phyloP scores from a whole-genome alignment of 1,140 invertebrate genomes.

The Hesperophylax magnus region DNA sequence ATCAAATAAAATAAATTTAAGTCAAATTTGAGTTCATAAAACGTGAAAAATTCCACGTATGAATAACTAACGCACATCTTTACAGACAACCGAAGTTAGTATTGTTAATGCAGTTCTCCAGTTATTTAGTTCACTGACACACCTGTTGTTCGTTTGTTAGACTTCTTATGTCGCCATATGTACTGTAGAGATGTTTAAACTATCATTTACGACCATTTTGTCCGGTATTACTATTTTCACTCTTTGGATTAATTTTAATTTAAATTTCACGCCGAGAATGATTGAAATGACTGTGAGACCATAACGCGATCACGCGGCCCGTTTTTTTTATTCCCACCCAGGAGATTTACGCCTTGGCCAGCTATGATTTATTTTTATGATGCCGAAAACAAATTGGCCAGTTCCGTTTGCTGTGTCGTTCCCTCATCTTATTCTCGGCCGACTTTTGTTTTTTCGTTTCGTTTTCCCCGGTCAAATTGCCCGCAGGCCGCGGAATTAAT shows the following conservation, averaged over 20 bases:
- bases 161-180: too few species aligned
- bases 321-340: slow-evolving; percentile 37
- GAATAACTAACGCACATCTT: too few species aligned
- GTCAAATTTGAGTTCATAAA: too few species aligned
- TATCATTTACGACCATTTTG: too few species aligned
- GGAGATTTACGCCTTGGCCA: slow-evolving; percentile 51
- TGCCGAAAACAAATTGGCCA: slow-evolving; percentile 56
- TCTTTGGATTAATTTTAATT: slow-evolving; percentile 20
- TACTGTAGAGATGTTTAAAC: too few species aligned
- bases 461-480: slow-evolving; percentile 37
- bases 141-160: too few species aligned
- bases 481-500: slow-evolving; percentile 30
- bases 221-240: neutral
- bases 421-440: slow-evolving; percentile 37
- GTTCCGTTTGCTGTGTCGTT: slow-evolving; percentile 49
- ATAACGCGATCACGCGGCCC: slow-evolving; percentile 26
- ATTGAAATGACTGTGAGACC: slow-evolving; percentile 26
- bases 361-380: slow-evolving; percentile 57
- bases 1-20: too few species aligned
- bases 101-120: too few species aligned
- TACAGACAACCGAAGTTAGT: too few species aligned
- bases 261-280: slow-evolving; percentile 33
- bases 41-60: too few species aligned
- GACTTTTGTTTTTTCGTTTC: slow-evolving; percentile 25
- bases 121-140: too few species aligned